phyloP scores from a whole-genome alignment of 2,888 invertebrate genomes.

The Icerya purchasi region DNA sequence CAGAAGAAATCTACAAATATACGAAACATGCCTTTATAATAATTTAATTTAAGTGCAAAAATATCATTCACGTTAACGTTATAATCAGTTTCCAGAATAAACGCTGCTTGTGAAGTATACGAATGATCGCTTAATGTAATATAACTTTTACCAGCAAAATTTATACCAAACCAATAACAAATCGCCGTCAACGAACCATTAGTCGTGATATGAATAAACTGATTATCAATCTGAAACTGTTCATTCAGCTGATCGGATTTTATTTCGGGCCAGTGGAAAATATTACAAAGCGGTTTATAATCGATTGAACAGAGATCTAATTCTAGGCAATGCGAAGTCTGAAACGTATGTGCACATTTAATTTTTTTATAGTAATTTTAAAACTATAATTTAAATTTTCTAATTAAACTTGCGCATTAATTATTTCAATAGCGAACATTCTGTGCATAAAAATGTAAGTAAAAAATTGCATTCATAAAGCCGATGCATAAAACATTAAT shows the following conservation, averaged over 20 bases:
- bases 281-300: neutral
- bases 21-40: neutral
- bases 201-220: neutral
- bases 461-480: no score
- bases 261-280: neutral
- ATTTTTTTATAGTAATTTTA: no score
- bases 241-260: neutral
- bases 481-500: no score
- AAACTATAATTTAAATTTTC: no score
- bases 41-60: neutral
- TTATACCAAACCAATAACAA: neutral
- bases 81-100: neutral
- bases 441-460: no score
- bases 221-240: neutral
- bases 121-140: slow-evolving; percentile 6
- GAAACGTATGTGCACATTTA: no score
- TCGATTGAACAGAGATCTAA: neutral
- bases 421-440: no score
- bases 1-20: neutral
- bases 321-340: neutral
- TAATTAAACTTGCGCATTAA: no score
- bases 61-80: neutral
- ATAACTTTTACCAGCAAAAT: neutral
- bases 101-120: slow-evolving; percentile 9
- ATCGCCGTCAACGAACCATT: neutral